phyloP scores from a whole-genome alignment of 2,888 invertebrate species.

The Stegana nigrithorax region DNA sequence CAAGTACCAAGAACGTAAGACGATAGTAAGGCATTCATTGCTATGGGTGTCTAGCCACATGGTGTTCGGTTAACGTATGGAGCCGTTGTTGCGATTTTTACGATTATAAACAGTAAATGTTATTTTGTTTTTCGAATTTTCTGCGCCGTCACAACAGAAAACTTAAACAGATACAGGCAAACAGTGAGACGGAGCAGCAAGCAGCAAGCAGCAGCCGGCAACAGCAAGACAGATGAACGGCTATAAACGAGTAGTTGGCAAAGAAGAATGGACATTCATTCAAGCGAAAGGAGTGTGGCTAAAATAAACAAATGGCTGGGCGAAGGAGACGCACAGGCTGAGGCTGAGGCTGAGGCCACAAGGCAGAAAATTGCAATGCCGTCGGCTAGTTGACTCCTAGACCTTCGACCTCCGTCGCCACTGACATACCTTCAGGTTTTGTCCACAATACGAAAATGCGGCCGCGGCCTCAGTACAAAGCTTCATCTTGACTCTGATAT shows the following conservation, averaged over 20 bases:
- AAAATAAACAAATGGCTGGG: too few species aligned
- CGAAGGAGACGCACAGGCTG: too few species aligned
- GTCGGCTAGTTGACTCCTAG: too few species aligned
- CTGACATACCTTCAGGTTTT: not conserved
- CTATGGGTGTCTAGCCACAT: constrained; percentile 6
- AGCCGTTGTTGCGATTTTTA: not conserved
- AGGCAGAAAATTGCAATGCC: too few species aligned
- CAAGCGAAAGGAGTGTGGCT: constrained; percentile 11
- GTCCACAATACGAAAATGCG: not conserved
- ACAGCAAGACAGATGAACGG: not conserved
- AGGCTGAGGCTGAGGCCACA: too few species aligned
- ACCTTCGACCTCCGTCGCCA: not conserved
- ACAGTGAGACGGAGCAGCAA: not conserved
- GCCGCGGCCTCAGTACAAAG: not conserved
- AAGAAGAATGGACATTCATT: constrained; percentile 5
- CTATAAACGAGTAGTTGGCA: not conserved
- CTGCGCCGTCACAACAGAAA: constrained; percentile 11
- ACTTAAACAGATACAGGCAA: not conserved
- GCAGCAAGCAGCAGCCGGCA: too few species aligned
- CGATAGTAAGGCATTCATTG: constrained; percentile 8
- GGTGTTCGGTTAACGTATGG: not conserved
- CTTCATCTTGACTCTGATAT: not conserved
- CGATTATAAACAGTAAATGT: constrained; percentile 1
- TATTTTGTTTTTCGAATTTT: constrained; percentile 2
- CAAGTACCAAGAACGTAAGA: constrained; percentile 8